Base-by-base conservation (phyloP, 2,797 vertebrate species). In the Sebastiscus albofasciatus region DNA sequence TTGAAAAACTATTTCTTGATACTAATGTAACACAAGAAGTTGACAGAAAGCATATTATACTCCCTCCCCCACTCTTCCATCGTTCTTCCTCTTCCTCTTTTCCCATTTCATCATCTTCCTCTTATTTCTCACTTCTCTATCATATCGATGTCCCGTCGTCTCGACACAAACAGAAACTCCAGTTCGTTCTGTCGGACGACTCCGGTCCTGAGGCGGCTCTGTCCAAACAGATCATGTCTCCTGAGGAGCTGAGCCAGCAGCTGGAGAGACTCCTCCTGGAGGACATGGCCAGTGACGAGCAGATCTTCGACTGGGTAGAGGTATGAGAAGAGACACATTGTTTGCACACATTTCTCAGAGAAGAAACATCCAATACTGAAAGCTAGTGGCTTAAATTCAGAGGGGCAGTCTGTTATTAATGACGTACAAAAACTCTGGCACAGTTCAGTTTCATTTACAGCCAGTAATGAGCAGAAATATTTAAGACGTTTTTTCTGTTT, bases 281-380 rank as follows among this genome's bases (percentile, higher is more conserved):
- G 93, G 98, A 99, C 82, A 96, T 97, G 94, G 97, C 97, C 24
- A 98, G 96, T 24, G 98, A 99, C 7, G 98, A 99, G 93, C 97
- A 98, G 90, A 99, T 99, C 92, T 99, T 99, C 91, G 98, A 99
- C 90, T 99, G 98, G 98, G 97, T 99, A 69, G 98, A 99, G 97
- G 98, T 99, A 97, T 67, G 94, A 84, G 6, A 13, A 55, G 60
- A 34, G 62, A 64, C 46, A 54, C 56, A 18, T 4, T 31, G 2
- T 2, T 2, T 6, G 82, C 71, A 84, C 73, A 54, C 10, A n/a
- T 71, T 31, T 77, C 12, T 60, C 66, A 56, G 36, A 70, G n/a
- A 16, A 69, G 52, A 64, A 49, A 11, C n/a, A 3, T 62, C 9
- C 68, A 18, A 62, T 26, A 13, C 33, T 62, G 62, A 26, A 8